Percentiles rank a stretch among this genome's conserved stretches.
Evolutionary conservation across 92 coral and sea anemone species (phyloP).

Genomic region (Diadumene lineata): DNA sequence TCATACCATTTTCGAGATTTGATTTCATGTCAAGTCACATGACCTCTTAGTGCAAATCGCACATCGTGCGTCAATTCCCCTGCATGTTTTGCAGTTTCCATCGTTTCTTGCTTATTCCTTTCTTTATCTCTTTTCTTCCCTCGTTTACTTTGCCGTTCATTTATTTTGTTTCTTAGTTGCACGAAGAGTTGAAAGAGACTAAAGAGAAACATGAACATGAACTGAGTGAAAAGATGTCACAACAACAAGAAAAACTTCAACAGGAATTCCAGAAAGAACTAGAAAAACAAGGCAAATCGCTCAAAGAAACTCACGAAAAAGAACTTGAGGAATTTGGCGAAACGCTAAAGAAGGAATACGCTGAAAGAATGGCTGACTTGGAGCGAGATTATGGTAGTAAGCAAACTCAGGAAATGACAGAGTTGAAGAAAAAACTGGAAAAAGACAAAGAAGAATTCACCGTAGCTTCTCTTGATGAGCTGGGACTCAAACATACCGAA

Average conservation of each 20-base stretch:
- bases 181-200: conserved; percentile 50
- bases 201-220: conserved; percentile 69
- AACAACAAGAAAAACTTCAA: conserved; percentile 44
- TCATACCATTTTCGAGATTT: no score
- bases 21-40: no score
- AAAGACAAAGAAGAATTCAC: conserved; percentile 72
- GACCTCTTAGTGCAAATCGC: no score
- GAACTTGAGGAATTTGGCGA: conserved; percentile 58
- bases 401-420: conserved; percentile 60
- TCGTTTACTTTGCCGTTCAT: neutral
- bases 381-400: conserved; percentile 58
- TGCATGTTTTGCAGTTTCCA: neutral
- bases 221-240: conserved; percentile 61
- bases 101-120: neutral
- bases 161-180: conserved; percentile 30
- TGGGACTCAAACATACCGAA: conserved; percentile 71
- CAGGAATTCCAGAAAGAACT: conserved; percentile 42
- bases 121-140: neutral
- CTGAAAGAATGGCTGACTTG: conserved; percentile 65
- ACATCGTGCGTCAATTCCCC: neutral
- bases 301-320: conserved; percentile 50
- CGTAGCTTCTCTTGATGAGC: conserved; percentile 72
- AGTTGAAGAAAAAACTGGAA: conserved; percentile 72
- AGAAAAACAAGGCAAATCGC: conserved; percentile 39
- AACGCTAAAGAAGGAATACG: conserved; percentile 61